phyloP scores from a whole-genome alignment of 2,113 vertebrate genomes.

The Notarius quadriscutis region DNA sequence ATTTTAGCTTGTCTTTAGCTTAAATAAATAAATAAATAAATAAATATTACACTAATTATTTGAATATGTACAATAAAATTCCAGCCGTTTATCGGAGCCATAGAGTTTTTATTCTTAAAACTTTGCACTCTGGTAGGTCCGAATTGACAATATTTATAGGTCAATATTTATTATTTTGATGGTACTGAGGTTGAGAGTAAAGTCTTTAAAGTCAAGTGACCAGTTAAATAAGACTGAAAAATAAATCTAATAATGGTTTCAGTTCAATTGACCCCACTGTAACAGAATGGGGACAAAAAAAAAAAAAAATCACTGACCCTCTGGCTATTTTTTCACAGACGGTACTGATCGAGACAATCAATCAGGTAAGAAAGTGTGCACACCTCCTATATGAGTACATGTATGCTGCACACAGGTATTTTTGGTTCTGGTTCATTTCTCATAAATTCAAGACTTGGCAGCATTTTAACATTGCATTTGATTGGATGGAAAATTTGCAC shows the following conservation, averaged over 20 bases:
- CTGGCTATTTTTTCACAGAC: too few relatives aligned
- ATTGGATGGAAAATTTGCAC: not conserved
- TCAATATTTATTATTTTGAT: not conserved
- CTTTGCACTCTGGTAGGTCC: not conserved
- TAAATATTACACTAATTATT: not conserved
- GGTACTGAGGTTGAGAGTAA: not conserved
- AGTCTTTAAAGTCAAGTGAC: not conserved
- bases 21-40: too few relatives aligned
- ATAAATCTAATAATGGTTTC: not conserved
- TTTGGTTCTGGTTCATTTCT: not conserved
- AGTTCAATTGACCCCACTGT: not conserved
- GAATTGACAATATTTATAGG: too few relatives aligned
- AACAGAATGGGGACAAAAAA: not conserved
- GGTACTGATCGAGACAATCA: not conserved
- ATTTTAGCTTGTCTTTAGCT: too few relatives aligned
- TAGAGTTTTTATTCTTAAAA: not conserved
- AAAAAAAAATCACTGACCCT: not conserved
- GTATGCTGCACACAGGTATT: not conserved
- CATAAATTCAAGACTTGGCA: not conserved
- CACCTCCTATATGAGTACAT: not conserved
- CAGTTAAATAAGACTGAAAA: not conserved
- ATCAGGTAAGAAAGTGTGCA: not conserved
- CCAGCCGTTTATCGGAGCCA: not conserved
- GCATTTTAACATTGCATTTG: not conserved
- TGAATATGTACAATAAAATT: not conserved